Base-by-base conservation (phyloP, 1,140 invertebrate genomes). In the Scaptomyza graminum region DNA sequence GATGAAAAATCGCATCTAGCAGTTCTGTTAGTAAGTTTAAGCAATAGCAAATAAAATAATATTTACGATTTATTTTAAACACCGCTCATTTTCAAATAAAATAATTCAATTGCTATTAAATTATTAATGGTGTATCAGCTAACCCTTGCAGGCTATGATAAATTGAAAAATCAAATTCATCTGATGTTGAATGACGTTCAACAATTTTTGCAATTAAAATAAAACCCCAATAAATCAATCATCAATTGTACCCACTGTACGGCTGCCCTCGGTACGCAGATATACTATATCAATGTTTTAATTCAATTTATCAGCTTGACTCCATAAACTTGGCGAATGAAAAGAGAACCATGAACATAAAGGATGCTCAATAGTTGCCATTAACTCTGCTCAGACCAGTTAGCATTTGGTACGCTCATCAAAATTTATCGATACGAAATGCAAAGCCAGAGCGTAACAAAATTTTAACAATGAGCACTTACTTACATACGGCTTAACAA, bases 241-340 rank as follows among this genome's bases (percentile, higher is more conserved):
- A 34, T 34, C 31, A 25, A 7, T n/a, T 54, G 9, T 43, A 1
- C 18, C 18, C 52, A 55, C 37, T 22, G 52, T 55, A 7, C 3
- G 25, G 7, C 6, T 7, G 13, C 8, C 8, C 22, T 55, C 16
- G 5, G 0, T 8, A 39, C 16, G 13, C 22, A 39, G n/a, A 6
- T 31, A 31, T 7, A 31, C 28, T 9, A n/a, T 22, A 46, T 56
- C 78, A 79, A 78, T 78, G 75, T 67, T 67, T 76, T 67, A 70
- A 88, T 76, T 83, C 76, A 88, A 72, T 76, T 82, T 73, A 85
- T 76, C 81, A 70, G 68, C 76, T 76, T 66, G 80, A 50, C 31
- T 50, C 22, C 37, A 55, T 55, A 31, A 57, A 13, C 22, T 6
- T 15, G 41, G 62, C 49, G 39, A 64, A 55, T 52, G 43, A 50